Base-by-base conservation (phyloP, 2,797 vertebrate genomes). In the Falco cherrug region DNA sequence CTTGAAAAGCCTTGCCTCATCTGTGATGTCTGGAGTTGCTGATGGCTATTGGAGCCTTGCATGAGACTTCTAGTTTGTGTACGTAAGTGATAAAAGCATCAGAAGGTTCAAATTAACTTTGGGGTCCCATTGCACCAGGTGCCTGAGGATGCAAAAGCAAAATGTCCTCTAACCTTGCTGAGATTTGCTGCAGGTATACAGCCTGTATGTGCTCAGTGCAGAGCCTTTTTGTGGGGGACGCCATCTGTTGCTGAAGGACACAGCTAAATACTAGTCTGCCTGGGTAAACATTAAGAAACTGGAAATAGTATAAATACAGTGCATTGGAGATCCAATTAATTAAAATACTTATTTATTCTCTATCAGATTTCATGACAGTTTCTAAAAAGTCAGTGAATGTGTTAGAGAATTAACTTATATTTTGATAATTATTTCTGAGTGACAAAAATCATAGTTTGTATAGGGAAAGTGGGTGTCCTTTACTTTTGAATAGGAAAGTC, bases 71-170 rank as follows among this genome's bases (percentile, higher is more conserved):
- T 0, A 39, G 16, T 79, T 84, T 29, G 28, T 47, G 29, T 65
- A 21, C 39, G 77, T 77, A 10, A 67, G 35, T 48, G 68, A 63
- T 63, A 68, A 60, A 77, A 90, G 53, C 33, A 41, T 78, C 35
- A 22, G 56, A 65, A 84, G 16, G 24, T 90, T 88, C 51, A 39
- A 33, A 37, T 82, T 57, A 82, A 67, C 8, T 2, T 39, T 29
- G 26, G 28, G 19, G 8, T 89, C 45, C 51, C 37, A 21, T 59
- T 82, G 22, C 20, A 75, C 21, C 0, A 0, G 5, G 3, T 65
- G 3, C 63, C 35, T 51, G 53, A 35, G 45, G 11, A 8, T 67
- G 54, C n/a, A 45, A 48, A 85, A 68, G 60, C 26, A 83, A 35
- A 80, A 64, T 37, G 13, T 82, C 28, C 33, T 76, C 50, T 73